Conservation (phyloP, 2,888 invertebrate species). For the Lasius fuliginosus region DNA sequence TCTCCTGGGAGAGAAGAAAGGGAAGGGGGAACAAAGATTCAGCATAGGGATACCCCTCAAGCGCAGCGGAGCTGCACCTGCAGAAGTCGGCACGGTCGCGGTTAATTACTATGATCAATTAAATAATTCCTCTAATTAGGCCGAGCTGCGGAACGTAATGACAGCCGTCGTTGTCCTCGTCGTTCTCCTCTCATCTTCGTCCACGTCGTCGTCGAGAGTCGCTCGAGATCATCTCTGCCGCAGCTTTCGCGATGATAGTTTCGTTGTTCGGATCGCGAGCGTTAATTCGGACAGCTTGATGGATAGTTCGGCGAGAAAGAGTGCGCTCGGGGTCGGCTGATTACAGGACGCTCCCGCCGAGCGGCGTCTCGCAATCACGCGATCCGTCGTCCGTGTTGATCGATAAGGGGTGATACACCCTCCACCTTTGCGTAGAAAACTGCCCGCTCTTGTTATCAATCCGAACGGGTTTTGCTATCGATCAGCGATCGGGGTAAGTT, state of each 20-base stretch:
- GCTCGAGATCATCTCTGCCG: conserved; percentile 61
- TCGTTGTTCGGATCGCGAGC: conserved; percentile 64
- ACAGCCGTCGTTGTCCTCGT: conserved; percentile 55
- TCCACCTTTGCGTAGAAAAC: conserved; percentile 32
- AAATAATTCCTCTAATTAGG: conserved; percentile 76
- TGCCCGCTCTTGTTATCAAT: conserved; percentile 30
- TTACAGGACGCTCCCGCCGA: conserved; percentile 70
- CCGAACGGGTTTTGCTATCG: conserved; percentile 24
- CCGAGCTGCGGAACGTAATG: conserved; percentile 60
- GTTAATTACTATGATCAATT: conserved; percentile 78
- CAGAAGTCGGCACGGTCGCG: conserved; percentile 65
- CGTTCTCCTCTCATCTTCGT: neutral
- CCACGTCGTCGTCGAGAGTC: conserved; percentile 42
- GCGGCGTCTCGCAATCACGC: conserved; percentile 65
- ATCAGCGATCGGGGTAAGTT: conserved; percentile 7
- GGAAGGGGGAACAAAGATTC: neutral
- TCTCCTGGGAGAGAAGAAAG: conserved; percentile 24
- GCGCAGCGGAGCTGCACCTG: conserved; percentile 60
- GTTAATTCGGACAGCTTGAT: conserved; percentile 76
- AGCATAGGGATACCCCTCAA: conserved; percentile 11
- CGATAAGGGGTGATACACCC: conserved; percentile 62
- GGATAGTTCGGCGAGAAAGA: conserved; percentile 73
- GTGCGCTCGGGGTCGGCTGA: conserved; percentile 68
- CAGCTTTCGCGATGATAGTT: conserved; percentile 70
- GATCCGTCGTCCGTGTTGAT: conserved; percentile 64